A percentile compares a stretch with the other conserved stretches of the same genome.
Evolutionary conservation across 2,888 invertebrate genomes (phyloP).

Genomic region (Caradrina clavipalpis): DNA sequence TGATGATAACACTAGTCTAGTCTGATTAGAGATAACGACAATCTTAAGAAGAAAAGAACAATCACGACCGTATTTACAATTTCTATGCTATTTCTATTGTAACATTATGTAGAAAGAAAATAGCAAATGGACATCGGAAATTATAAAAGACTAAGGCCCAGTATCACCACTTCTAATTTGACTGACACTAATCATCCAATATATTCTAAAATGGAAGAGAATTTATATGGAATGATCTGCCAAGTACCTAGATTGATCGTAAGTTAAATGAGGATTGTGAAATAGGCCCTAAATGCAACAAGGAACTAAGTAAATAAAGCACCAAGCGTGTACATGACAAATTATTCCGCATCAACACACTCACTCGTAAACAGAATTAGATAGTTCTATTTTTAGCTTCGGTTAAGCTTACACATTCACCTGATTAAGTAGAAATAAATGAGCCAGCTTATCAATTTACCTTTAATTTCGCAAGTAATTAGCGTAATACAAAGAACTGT

Average conservation of each 20-base stretch:
- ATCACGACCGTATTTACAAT: background rate
- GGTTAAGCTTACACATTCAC: constrained; percentile 6
- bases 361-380: constrained; percentile 4
- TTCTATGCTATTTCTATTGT: background rate
- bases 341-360: constrained; percentile 10
- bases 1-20: constrained; percentile 25
- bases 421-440: constrained; percentile 37
- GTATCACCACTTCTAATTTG: too few relatives aligned
- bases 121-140: background rate
- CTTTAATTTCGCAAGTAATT: constrained; percentile 12
- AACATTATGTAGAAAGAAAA: background rate
- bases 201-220: too few relatives aligned
- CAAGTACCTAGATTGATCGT: too few relatives aligned
- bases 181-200: too few relatives aligned
- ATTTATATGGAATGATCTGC: too few relatives aligned
- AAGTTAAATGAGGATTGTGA: too few relatives aligned
- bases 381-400: constrained; percentile 23
- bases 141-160: background rate
- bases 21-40: constrained; percentile 3
- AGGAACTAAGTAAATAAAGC: constrained; percentile 6
- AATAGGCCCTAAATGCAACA: background rate
- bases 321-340: background rate
- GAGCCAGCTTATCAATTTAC: constrained; percentile 12
- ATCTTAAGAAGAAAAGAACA: background rate
- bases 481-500: constrained; percentile 33